Evolutionary conservation across 1,140 invertebrate genomes (phyloP).

Genomic region (Planococcus citri): DNA sequence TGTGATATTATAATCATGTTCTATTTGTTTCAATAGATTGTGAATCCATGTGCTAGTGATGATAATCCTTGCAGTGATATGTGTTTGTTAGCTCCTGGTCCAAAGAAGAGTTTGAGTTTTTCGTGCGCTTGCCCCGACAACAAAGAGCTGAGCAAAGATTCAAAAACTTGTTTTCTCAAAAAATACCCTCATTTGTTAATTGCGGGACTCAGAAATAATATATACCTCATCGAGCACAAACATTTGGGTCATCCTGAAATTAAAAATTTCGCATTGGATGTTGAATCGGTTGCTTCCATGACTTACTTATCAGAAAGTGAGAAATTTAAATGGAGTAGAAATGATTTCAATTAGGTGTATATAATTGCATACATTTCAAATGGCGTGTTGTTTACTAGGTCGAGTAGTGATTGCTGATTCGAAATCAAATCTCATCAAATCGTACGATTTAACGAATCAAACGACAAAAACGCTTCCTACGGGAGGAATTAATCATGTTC

Average conservation of each 20-base stretch:
- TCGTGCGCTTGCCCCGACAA: constrained; percentile 67
- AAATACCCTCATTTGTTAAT: constrained; percentile 26
- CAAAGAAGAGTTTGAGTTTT: constrained; percentile 32
- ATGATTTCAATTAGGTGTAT: no score
- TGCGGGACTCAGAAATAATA: constrained; percentile 28
- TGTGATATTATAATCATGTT: not conserved
- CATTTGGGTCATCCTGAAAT: constrained; percentile 34
- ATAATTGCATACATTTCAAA: no score
- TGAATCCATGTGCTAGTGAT: constrained; percentile 52
- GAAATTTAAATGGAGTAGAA: no score
- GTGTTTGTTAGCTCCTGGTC: constrained; percentile 55
- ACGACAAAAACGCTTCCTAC: constrained; percentile 33
- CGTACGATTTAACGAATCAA: constrained; percentile 33
- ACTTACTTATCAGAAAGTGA: constrained; percentile 25
- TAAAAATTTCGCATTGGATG: constrained; percentile 23
- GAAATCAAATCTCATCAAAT: constrained; percentile 29
- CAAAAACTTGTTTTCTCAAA: constrained; percentile 34
- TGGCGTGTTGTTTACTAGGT: constrained; percentile 24
- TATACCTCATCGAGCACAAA: constrained; percentile 34
- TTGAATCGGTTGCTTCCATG: constrained; percentile 24
- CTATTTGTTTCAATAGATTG: constrained; percentile 27
- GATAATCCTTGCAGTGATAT: constrained; percentile 59
- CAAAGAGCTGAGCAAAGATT: constrained; percentile 40
- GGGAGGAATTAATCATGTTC: constrained; percentile 40
- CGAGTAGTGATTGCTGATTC: constrained; percentile 30